These are phyloP conservation scores for Nesogale talazaci DNA, from an alignment of 2,113 vertebrate species.

Conservation along the genomic window DNA sequence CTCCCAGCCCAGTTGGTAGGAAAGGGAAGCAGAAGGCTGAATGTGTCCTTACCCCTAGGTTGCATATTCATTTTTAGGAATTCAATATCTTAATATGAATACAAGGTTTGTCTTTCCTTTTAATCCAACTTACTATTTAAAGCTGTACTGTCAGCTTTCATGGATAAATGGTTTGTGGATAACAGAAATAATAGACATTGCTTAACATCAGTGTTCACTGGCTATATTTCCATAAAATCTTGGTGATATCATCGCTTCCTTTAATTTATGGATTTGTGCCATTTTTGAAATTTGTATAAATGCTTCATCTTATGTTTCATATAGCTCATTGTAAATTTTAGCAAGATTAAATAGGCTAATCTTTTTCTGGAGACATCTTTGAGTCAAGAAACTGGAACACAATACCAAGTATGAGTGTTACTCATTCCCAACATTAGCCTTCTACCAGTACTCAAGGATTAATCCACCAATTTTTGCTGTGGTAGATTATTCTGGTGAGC, in stretches of 20 bases:
- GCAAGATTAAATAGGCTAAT: background rate
- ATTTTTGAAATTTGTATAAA: background rate
- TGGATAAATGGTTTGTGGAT: background rate
- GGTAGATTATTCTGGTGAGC: constrained; percentile 1
- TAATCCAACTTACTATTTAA: background rate
- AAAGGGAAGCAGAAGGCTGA: background rate
- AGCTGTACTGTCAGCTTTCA: background rate
- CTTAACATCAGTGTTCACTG: constrained; percentile 24
- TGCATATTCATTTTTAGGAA: constrained; percentile 19
- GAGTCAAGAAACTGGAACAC: constrained; percentile 30
- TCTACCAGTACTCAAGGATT: constrained; percentile 24
- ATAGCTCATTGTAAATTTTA: background rate
- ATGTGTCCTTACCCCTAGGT: background rate
- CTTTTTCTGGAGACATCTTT: constrained; percentile 30
- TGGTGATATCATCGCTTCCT: background rate
- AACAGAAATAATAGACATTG: background rate
- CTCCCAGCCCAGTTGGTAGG: background rate
- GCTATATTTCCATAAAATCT: constrained; percentile 5
- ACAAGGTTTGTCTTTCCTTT: background rate
- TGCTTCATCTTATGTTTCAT: background rate
- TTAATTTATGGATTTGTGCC: background rate
- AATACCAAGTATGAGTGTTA: constrained; percentile 18
- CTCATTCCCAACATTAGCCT: background rate
- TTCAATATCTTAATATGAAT: background rate
- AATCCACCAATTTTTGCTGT: constrained; percentile 56